These are phyloP conservation scores for Macropis europaea DNA, from an alignment of 2,888 invertebrate genomes.

Conservation along the genomic window DNA sequence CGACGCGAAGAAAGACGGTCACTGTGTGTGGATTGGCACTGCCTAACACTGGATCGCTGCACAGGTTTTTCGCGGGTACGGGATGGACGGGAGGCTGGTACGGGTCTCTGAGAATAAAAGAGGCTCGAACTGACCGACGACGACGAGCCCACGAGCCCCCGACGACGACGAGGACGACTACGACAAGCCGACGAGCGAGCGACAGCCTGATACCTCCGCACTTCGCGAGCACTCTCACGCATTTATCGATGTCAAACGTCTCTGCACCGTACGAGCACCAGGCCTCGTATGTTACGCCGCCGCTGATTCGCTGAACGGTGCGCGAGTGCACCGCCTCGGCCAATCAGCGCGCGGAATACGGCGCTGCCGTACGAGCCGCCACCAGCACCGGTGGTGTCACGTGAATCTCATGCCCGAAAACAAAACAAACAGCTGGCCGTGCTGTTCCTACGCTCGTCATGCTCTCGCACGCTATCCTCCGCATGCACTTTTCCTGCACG, in stretches of 20 bases:
- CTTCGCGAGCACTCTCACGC: slow-evolving; percentile 84
- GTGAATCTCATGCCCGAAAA: slow-evolving; percentile 87
- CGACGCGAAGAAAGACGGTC: slow-evolving; percentile 54
- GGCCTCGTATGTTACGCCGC: slow-evolving; percentile 74
- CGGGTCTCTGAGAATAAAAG: slow-evolving; percentile 54
- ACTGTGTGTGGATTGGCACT: slow-evolving; percentile 57
- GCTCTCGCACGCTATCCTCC: slow-evolving; percentile 50
- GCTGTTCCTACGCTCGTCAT: slow-evolving; percentile 40
- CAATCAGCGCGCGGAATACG: slow-evolving; percentile 80
- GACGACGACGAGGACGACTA: slow-evolving; percentile 63
- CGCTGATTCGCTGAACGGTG: slow-evolving; percentile 80
- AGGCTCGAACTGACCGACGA: slow-evolving; percentile 62
- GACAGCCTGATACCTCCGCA: slow-evolving; percentile 83
- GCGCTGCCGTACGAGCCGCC: slow-evolving; percentile 69
- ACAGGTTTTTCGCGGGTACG: slow-evolving; percentile 53
- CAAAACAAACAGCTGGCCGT: slow-evolving; percentile 83
- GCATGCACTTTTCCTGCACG: slow-evolving; percentile 45
- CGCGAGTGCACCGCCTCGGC: slow-evolving; percentile 81
- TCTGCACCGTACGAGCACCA: slow-evolving; percentile 81
- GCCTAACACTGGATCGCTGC: slow-evolving; percentile 52
- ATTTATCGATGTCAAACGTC: slow-evolving; percentile 85
- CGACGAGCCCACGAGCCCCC: slow-evolving; percentile 58
- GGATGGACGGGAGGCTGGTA: slow-evolving; percentile 24
- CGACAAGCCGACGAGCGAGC: slow-evolving; percentile 80
- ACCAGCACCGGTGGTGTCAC: slow-evolving; percentile 81